Evolutionary conservation across 2,113 vertebrate species (phyloP).

Genomic region (Martes martes): DNA sequence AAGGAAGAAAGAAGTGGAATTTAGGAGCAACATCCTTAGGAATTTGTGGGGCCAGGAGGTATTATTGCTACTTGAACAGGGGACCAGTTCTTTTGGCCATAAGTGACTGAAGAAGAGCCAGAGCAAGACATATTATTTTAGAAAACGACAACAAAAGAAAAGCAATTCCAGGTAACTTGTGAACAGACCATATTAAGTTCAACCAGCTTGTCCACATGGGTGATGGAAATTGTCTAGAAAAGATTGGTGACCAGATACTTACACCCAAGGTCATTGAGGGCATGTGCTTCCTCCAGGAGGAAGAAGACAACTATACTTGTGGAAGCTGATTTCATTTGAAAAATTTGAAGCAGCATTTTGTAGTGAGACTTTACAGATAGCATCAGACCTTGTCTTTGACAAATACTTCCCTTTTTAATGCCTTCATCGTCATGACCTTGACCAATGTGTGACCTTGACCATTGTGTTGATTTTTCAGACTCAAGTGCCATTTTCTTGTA

Average conservation of each 20-base stretch:
- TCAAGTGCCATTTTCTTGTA: conserved; percentile 75
- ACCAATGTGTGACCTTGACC: conserved; percentile 7
- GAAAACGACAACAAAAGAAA: conserved; percentile 59
- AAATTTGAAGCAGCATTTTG: conserved; percentile 72
- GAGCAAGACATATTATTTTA: conserved; percentile 67
- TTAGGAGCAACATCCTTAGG: conserved; percentile 72
- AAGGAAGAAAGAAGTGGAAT: conserved; percentile 64
- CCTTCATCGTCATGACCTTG: not conserved
- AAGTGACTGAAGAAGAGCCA: conserved; percentile 73
- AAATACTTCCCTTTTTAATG: conserved; percentile 20
- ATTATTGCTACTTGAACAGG: conserved; percentile 78
- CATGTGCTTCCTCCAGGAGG: conserved; percentile 76
- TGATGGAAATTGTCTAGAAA: not conserved
- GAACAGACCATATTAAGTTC: conserved; percentile 66
- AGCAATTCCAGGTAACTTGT: conserved; percentile 68
- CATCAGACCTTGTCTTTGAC: conserved; percentile 9
- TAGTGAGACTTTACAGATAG: conserved; percentile 67
- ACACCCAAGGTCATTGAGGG: not conserved
- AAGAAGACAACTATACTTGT: conserved; percentile 54
- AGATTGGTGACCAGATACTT: not conserved
- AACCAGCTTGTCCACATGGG: not conserved
- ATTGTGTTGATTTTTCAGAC: conserved; percentile 46
- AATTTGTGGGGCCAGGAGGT: conserved; percentile 63
- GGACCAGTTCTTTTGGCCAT: conserved; percentile 80
- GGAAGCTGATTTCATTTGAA: conserved; percentile 67